These are phyloP conservation scores for Sebastes iracundus DNA, from an alignment of 2,797 vertebrate genomes.

Conservation along the genomic window DNA sequence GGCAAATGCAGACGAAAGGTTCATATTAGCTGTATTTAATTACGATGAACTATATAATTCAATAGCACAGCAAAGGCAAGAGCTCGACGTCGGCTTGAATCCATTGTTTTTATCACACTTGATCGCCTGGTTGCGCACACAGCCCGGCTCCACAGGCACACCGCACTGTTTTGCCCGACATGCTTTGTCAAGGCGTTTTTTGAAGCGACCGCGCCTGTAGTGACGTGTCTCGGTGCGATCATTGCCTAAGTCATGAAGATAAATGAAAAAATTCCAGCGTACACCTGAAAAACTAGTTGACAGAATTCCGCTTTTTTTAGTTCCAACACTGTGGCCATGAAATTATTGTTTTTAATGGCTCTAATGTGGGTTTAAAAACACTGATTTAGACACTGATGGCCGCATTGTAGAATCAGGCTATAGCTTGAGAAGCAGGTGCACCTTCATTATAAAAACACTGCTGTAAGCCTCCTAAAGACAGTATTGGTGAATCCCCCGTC, in stretches of 20 bases:
- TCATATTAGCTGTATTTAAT: no score
- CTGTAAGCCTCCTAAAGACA: not conserved
- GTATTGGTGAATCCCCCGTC: not conserved
- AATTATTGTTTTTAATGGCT: not conserved
- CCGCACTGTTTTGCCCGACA: no score
- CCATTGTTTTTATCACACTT: no score
- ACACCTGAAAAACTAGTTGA: not conserved
- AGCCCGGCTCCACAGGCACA: no score
- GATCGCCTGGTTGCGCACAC: no score
- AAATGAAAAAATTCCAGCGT: not conserved
- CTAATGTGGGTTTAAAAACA: not conserved
- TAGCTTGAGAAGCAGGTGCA: not conserved
- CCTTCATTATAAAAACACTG: not conserved
- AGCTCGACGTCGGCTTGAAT: no score
- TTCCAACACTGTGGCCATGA: not conserved
- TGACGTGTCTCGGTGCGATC: fast-evolving
- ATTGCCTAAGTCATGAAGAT: not conserved
- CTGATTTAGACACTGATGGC: not conserved
- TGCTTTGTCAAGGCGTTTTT: no score
- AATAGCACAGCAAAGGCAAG: no score
- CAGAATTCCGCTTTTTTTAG: not conserved
- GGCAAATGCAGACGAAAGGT: no score
- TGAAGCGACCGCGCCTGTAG: no score
- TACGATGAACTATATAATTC: no score
- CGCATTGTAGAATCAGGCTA: not conserved